These are phyloP conservation scores for Metopolophium dirhodum DNA, from an alignment of 1,140 invertebrate species.

Conservation along the genomic window DNA sequence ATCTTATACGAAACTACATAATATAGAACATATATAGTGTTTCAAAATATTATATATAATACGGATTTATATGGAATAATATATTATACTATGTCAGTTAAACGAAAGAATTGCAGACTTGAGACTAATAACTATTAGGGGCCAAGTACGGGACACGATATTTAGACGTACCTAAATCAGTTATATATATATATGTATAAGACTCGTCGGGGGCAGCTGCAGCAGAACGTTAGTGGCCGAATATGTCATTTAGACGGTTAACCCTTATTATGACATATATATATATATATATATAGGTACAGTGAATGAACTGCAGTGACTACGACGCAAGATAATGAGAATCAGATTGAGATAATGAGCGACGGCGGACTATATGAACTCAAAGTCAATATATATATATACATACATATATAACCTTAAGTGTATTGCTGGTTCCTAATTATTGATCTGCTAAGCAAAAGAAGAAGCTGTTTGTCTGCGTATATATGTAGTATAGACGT, in stretches of 20 bases:
- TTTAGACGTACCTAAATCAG: background rate
- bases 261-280: background rate
- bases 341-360: conserved; percentile 43
- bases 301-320: background rate
- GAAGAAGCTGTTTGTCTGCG: background rate
- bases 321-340: background rate
- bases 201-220: background rate
- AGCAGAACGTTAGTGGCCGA: background rate
- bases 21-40: background rate
- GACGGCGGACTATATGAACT: no score
- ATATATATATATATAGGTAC: background rate
- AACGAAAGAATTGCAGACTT: background rate
- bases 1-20: background rate
- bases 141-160: background rate
- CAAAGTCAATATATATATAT: background rate
- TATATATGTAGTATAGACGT: background rate
- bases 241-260: background rate
- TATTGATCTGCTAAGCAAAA: background rate
- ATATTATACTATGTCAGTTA: background rate
- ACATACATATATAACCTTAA: background rate
- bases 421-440: background rate
- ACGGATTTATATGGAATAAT: background rate
- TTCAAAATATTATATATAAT: background rate
- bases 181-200: background rate
- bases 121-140: background rate